phyloP scores from a whole-genome alignment of 2,888 invertebrate genomes.

The Tortricodes alternella region DNA sequence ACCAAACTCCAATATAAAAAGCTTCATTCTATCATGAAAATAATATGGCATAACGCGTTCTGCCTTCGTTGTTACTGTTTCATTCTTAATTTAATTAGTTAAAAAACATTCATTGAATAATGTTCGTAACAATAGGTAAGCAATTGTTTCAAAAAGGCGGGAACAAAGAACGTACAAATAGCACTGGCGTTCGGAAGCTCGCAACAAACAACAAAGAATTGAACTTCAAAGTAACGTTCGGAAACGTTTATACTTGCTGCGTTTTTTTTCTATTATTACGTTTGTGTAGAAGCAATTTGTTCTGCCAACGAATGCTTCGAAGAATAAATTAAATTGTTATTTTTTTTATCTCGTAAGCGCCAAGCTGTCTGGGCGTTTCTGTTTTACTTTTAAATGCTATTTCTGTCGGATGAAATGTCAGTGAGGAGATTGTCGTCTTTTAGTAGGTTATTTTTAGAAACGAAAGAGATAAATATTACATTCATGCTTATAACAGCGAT shows the following conservation, averaged over 20 bases:
- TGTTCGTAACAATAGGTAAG: not conserved
- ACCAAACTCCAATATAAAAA: too few species aligned
- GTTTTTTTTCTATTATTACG: slow-evolving; percentile 24
- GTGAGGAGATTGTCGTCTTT: not conserved
- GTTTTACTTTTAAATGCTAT: not conserved
- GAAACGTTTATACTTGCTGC: not conserved
- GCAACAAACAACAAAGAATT: slow-evolving; percentile 19
- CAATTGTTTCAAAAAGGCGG: slow-evolving; percentile 12
- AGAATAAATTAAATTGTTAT: slow-evolving; percentile 11
- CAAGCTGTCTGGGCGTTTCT: not conserved
- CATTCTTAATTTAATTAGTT: not conserved
- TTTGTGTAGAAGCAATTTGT: slow-evolving; percentile 18
- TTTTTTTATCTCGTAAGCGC: not conserved
- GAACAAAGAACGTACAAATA: slow-evolving; percentile 17
- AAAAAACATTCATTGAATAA: not conserved
- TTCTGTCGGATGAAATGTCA: not conserved
- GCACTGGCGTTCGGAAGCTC: slow-evolving; percentile 14
- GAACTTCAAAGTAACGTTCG: slow-evolving; percentile 17
- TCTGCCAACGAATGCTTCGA: slow-evolving; percentile 21
- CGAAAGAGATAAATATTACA: too few species aligned
- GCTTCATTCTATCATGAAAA: too few species aligned
- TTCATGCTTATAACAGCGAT: too few species aligned
- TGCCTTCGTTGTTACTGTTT: not conserved
- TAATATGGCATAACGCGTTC: too few species aligned
- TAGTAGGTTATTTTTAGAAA: too few species aligned